phyloP scores from a whole-genome alignment of 2,888 invertebrate genomes.

The Polyploca ridens region DNA sequence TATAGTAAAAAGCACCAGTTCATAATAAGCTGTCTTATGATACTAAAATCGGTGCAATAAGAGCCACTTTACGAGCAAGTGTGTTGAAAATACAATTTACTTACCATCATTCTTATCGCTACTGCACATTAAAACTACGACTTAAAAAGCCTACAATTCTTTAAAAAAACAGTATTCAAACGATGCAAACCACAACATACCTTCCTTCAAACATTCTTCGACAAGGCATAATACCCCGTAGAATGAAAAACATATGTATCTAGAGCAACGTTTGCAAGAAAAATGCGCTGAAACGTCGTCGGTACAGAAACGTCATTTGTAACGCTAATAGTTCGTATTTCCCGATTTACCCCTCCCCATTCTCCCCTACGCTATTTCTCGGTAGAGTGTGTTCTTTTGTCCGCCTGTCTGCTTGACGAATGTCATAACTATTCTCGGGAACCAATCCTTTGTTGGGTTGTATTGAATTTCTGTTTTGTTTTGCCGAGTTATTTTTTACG shows the following conservation, averaged over 20 bases:
- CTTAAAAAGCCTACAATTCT: not conserved
- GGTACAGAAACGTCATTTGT: constrained; percentile 39
- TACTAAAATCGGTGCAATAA: too few relatives aligned
- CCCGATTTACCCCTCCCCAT: constrained; percentile 4
- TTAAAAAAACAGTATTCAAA: not conserved
- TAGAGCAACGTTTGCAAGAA: not conserved
- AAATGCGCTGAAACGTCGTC: not conserved
- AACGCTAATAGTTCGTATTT: constrained; percentile 46
- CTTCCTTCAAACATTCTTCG: not conserved
- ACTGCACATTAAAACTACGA: not conserved
- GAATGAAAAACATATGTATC: not conserved
- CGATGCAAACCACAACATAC: not conserved
- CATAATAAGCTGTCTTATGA: too few relatives aligned
- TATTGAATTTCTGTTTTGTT: constrained; percentile 10
- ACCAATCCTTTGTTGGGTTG: constrained; percentile 8
- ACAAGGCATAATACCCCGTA: not conserved
- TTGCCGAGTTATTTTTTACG: not conserved
- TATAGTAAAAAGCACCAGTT: too few relatives aligned
- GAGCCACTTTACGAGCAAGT: too few relatives aligned
- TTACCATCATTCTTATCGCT: not conserved
- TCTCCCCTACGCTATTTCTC: constrained; percentile 8
- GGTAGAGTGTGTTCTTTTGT: constrained; percentile 36
- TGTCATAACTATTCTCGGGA: constrained; percentile 40
- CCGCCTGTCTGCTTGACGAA: constrained; percentile 44
- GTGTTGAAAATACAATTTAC: too few relatives aligned